Percentiles rank a stretch among this genome's conserved stretches.
Evolutionary conservation across 2,797 vertebrate species (phyloP).

Genomic region (Dicrostonyx torquatus): DNA sequence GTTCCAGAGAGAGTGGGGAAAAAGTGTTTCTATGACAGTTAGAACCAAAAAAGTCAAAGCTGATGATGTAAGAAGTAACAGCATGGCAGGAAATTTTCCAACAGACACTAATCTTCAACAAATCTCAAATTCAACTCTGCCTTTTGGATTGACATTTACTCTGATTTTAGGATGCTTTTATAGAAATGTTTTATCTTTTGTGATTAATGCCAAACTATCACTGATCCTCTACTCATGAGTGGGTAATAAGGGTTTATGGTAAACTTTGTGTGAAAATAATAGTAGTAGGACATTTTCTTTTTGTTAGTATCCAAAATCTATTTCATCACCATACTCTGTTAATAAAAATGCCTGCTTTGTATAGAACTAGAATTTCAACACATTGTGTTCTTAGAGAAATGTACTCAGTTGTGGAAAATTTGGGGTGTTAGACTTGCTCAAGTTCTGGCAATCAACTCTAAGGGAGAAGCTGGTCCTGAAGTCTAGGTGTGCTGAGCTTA

Average conservation of each 20-base stretch:
- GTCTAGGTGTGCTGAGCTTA: not conserved
- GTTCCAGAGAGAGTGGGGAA: conserved; percentile 22
- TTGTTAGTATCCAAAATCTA: conserved; percentile 49
- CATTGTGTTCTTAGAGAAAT: not conserved
- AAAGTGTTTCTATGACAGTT: conserved; percentile 39
- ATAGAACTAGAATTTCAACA: conserved; percentile 25
- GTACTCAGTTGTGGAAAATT: conserved; percentile 42
- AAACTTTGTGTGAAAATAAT: conserved; percentile 62
- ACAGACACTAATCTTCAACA: conserved; percentile 35
- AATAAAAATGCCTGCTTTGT: conserved; percentile 13
- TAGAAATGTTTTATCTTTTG: conserved; percentile 42
- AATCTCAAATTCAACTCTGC: conserved; percentile 47
- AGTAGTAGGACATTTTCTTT: conserved; percentile 65
- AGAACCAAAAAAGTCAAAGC: conserved; percentile 45
- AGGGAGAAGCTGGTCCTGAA: conserved; percentile 48
- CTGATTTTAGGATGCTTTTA: conserved; percentile 55
- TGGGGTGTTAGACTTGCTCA: not conserved
- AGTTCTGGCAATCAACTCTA: conserved; percentile 32
- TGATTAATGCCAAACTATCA: conserved; percentile 35
- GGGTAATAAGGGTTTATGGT: conserved; percentile 42
- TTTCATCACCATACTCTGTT: conserved; percentile 38
- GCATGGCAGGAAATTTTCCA: not conserved
- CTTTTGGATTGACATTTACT: conserved; percentile 44
- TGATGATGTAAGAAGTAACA: not conserved
- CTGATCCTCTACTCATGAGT: conserved; percentile 22